A percentile compares a stretch with the other conserved stretches of the same genome.
Conservation (phyloP, 2,888 invertebrate genomes). For the Exocentrus adspersus region DNA sequence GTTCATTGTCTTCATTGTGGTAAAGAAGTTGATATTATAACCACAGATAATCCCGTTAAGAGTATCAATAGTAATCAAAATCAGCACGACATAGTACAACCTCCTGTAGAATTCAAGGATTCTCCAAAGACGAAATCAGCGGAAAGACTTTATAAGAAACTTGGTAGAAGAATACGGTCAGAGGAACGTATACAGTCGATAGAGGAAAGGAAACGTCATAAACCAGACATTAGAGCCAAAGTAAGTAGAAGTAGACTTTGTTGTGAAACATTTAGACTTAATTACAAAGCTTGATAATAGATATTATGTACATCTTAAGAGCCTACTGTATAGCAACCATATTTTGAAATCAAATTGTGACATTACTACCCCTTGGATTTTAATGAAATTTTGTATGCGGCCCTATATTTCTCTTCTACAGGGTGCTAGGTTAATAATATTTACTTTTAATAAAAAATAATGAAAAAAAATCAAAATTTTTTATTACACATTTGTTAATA, state of each 20-base stretch:
- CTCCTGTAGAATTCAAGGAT: constrained; percentile 89
- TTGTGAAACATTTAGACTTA: too few species aligned
- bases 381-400: too few species aligned
- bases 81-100: constrained; percentile 79
- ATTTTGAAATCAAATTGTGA: too few species aligned
- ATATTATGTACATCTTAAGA: too few species aligned
- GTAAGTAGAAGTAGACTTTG: constrained; percentile 65
- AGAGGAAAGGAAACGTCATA: constrained; percentile 68
- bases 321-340: too few species aligned
- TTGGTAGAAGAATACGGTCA: constrained; percentile 75
- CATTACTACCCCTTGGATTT: too few species aligned
- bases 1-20: constrained; percentile 86
- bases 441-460: too few species aligned
- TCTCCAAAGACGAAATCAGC: constrained; percentile 69
- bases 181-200: constrained; percentile 81
- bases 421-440: too few species aligned
- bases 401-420: too few species aligned
- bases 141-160: constrained; percentile 79
- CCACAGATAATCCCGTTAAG: constrained; percentile 59
- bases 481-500: too few species aligned
- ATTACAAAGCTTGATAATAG: too few species aligned
- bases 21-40: constrained; percentile 62
- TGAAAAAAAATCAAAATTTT: too few species aligned
- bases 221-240: constrained; percentile 83
- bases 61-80: constrained; percentile 44